Conservation (phyloP, 2,113 vertebrate species). For the Cyanistes caeruleus region DNA sequence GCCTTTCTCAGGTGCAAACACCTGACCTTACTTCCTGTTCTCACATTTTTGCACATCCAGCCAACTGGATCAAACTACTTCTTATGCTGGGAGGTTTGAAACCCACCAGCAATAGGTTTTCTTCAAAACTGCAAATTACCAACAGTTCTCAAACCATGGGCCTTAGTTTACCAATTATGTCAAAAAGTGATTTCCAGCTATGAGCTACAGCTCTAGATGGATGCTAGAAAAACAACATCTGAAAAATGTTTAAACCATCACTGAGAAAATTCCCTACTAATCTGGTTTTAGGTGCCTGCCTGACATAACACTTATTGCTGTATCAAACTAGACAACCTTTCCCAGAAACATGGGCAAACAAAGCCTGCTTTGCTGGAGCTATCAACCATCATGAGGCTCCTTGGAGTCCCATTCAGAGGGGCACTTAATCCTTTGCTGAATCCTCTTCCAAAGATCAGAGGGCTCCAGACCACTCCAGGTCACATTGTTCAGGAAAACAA, state of each 20-base stretch:
- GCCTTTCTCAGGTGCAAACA: not conserved
- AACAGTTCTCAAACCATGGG: not conserved
- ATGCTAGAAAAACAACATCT: not conserved
- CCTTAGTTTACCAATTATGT: not conserved
- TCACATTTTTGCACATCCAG: not conserved
- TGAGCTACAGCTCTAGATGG: not conserved
- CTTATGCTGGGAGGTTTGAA: not conserved
- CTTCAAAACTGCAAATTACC: not conserved
- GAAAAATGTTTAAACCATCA: not conserved
- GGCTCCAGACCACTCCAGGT: rapidly evolving
- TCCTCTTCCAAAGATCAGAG: not conserved
- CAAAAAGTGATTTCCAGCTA: not conserved
- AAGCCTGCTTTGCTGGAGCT: not conserved
- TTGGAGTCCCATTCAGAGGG: rapidly evolving
- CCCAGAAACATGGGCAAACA: not conserved
- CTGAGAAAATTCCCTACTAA: not conserved
- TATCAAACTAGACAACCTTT: not conserved
- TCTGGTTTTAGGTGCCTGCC: not conserved
- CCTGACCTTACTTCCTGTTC: not conserved
- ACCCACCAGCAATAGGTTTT: rapidly evolving
- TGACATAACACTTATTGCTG: not conserved
- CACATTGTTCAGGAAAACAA: not conserved
- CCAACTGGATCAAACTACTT: not conserved
- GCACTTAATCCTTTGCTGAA: not conserved
- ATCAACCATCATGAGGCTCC: not conserved